These are phyloP conservation scores for Fabriciana adippe DNA, from an alignment of 2,888 invertebrate species.

Conservation along the genomic window DNA sequence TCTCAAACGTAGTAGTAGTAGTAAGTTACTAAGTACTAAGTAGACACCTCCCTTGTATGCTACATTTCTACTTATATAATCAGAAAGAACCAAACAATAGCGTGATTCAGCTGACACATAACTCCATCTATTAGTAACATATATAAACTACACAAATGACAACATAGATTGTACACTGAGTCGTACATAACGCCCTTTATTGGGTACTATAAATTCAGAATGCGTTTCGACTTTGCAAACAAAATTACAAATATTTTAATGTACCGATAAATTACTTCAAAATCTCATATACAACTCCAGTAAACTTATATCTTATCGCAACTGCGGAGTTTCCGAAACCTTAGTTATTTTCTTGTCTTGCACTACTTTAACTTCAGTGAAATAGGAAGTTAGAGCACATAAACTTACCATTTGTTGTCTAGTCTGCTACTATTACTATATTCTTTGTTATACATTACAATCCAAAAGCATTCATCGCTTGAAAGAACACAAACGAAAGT, in stretches of 20 bases:
- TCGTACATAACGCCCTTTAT: conserved; percentile 51
- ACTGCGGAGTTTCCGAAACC: not conserved
- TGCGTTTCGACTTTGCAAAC: conserved; percentile 29
- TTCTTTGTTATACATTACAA: conserved; percentile 18
- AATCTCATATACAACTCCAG: conserved; percentile 11
- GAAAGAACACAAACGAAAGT: conserved; percentile 21
- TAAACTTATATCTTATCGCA: not conserved
- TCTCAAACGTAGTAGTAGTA: too few relatives aligned
- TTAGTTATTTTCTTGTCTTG: conserved; percentile 1
- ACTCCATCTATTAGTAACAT: too few relatives aligned
- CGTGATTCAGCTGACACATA: too few relatives aligned
- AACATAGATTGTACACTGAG: too few relatives aligned
- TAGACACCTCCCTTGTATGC: too few relatives aligned
- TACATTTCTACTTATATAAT: too few relatives aligned
- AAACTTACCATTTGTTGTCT: conserved; percentile 12
- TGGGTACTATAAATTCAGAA: conserved; percentile 41
- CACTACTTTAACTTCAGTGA: not conserved
- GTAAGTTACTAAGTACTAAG: too few relatives aligned
- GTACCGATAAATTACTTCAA: conserved; percentile 26
- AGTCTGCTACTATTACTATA: conserved; percentile 12
- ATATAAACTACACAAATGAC: too few relatives aligned
- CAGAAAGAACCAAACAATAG: too few relatives aligned
- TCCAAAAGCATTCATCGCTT: conserved; percentile 19
- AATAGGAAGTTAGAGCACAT: conserved; percentile 10
- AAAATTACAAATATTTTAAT: conserved; percentile 27